phyloP scores from a whole-genome alignment of 2,113 vertebrate genomes.

The Callipepla californica region DNA sequence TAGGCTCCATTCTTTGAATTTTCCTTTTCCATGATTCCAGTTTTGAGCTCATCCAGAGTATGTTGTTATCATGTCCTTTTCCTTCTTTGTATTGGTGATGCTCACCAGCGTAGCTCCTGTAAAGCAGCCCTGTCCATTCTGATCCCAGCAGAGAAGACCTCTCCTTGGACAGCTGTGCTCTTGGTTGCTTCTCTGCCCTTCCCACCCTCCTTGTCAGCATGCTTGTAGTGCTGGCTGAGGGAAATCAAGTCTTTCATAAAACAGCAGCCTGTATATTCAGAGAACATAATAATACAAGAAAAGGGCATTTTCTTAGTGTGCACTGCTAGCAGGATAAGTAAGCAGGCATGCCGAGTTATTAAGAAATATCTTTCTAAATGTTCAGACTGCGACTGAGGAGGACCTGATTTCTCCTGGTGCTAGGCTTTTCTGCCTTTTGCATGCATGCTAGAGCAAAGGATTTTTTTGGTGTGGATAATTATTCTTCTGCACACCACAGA shows the following conservation, averaged over 20 bases:
- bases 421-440: background rate
- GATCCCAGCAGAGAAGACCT: background rate
- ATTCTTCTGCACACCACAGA: background rate
- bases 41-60: background rate
- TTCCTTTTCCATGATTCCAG: background rate
- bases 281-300: background rate
- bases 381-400: background rate
- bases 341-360: background rate
- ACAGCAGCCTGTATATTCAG: background rate
- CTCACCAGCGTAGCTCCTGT: background rate
- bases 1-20: background rate
- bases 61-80: background rate
- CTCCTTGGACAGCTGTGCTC: fast-evolving
- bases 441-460: background rate
- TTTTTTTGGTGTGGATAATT: background rate
- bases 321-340: background rate
- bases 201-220: background rate
- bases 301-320: background rate
- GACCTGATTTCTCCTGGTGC: background rate
- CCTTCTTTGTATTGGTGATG: background rate
- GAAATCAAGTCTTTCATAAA: background rate
- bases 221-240: background rate
- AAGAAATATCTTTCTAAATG: background rate
- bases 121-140: background rate
- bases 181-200: background rate